Evolutionary conservation across 2,888 invertebrate species (phyloP).

Genomic region (Cephonodes hylas): DNA sequence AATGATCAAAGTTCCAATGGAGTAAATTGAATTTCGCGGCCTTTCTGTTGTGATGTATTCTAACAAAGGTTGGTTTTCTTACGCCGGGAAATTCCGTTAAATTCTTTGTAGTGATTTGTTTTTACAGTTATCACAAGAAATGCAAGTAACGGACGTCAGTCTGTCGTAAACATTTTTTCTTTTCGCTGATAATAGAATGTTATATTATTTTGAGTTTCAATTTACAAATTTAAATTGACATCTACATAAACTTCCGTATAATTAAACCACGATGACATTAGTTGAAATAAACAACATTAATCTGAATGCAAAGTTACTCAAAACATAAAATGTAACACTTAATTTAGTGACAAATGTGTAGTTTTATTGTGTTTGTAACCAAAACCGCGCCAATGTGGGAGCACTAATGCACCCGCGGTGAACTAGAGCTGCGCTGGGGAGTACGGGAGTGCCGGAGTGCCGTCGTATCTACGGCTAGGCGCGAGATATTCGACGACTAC

Average conservation of each 20-base stretch:
- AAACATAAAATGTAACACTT: too few relatives aligned
- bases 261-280: too few relatives aligned
- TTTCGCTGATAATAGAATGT: too few relatives aligned
- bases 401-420: not conserved
- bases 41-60: slow-evolving; percentile 2
- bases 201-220: too few relatives aligned
- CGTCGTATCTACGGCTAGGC: not conserved
- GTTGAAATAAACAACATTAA: too few relatives aligned
- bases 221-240: too few relatives aligned
- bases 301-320: too few relatives aligned
- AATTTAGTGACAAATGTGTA: not conserved
- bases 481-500: slow-evolving; percentile 24
- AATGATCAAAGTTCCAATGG: slow-evolving; percentile 5
- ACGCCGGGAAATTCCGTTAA: not conserved
- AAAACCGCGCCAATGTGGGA: not conserved
- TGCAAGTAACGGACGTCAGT: not conserved
- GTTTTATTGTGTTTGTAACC: not conserved
- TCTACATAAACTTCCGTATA: too few relatives aligned
- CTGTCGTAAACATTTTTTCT: not conserved
- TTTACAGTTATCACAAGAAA: not conserved
- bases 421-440: not conserved
- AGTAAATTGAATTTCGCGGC: slow-evolving; percentile 3
- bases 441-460: not conserved
- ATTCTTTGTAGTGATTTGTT: not conserved
- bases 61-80: not conserved